Base-by-base conservation (phyloP, 2,797 vertebrate genomes). In the Pampus argenteus region DNA sequence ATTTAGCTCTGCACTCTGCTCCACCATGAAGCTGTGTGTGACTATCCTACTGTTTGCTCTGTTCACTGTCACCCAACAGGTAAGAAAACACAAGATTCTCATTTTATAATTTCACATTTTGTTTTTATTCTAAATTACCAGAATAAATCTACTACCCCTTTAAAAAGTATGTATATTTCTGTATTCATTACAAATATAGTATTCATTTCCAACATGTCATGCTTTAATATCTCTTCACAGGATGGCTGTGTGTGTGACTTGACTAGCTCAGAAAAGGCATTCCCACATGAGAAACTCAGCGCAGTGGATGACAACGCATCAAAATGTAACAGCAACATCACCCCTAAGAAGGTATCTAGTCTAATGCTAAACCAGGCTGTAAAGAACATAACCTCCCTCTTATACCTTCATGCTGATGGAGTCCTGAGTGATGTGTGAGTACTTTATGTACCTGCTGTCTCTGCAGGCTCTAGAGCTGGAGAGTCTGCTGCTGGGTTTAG, bases 241-340 rank as follows among this genome's bases (percentile, higher is more conserved):
- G 76, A 83, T 1, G 42, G 6, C 0, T 95, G 94, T 78, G 5
- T 38, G 25, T 95, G 94, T 87, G 86, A 93, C 40, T 51, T 94
- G 22, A 66, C 31, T 3, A 85, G 65, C 55, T 45, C 72, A 8
- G 79, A 76, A 25, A 59, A 55, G n/a, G n/a, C 55, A 0, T 94
- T 95, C 47, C 94, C 94, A 52, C 44, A 69, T 4, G 59, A 81
- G 11, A 85, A 84, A 62, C 78, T 95, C 26, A 26, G 14, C 8
- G 63, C 25, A 9, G 64, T 82, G 17, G 58, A 77, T n/a, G 62
- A 51, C 2, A 9, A 7, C 0, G 85, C 80, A 1, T n/a, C 40
- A 1, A 55, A 74, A 52, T 95, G 94, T 84, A 91, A 56, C 56
- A 17, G 3, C 10, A 60, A 56, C 26, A 18, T 91, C 48, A 88